Base-by-base conservation (phyloP, 35 echinoderm and acorn worm genomes). In the Heliocidaris tuberculata region DNA sequence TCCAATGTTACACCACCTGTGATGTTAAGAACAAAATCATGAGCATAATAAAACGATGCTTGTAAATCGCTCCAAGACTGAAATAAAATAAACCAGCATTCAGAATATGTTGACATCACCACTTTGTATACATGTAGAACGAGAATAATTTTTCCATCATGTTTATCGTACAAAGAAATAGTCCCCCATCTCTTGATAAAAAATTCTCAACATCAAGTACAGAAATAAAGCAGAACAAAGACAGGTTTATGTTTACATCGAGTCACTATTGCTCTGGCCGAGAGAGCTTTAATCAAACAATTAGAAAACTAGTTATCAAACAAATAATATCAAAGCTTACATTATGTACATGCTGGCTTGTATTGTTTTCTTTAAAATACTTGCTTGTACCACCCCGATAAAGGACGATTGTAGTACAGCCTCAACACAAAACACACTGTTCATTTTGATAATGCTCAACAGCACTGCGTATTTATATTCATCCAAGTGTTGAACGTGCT, bases 261-360 rank as follows among this genome's bases (percentile, higher is more conserved):
- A 78, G 65, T 78, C 65, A 78, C 65, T 78, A 78, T 21, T n/a
- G 87, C 87, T 48, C 87, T 42, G 31, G 31, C 47, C 35, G 31
- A 32, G 13, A 89, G 32, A 89, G 87, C 87, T 89, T 89, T 89
- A 32, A 47, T 89, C 31, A 89, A 32, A 89, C 30, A 89, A 47
- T 89, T 89, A 42, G 15, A 42, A 89, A 89, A 89, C 31, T 35
- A 16, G 4, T 89, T 42, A 89, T 32, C 15, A 47, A 89, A 88
- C 31, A 89, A 47, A 21, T 15, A 89, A 89, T 27, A 78, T 89
- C 87, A 32, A 89, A 89, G 87, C 87, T 89, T 48, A 89, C 87
- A 32, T 78, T 89, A 42, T 89, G 32, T 47, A 89, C 87, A n/a
- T 32, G 31, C 87, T 47, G 32, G 87, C 87, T 47, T 1, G 19